Evolutionary conservation across 1,140 invertebrate species (phyloP).

Genomic region (Dreissena polymorpha): DNA sequence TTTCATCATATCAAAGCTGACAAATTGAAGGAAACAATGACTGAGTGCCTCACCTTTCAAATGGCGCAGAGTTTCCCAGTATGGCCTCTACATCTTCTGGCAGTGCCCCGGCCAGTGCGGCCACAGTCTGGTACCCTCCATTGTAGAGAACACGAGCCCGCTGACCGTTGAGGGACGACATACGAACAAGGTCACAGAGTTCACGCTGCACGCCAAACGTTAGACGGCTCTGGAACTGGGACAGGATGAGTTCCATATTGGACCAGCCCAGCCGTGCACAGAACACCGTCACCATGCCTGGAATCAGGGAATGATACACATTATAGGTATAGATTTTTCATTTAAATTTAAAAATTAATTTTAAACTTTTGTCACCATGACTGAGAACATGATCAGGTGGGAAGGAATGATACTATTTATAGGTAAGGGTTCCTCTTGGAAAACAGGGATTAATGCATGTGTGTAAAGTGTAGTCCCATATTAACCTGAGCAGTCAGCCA

Average conservation of each 20-base stretch:
- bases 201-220: conserved; percentile 97
- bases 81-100: conserved; percentile 86
- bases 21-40: neutral
- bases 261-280: conserved; percentile 96
- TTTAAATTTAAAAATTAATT: too few species aligned
- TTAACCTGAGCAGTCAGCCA: too few species aligned
- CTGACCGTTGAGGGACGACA: conserved; percentile 91
- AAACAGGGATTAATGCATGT: too few species aligned
- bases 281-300: conserved; percentile 95
- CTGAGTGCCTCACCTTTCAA: conserved; percentile 80
- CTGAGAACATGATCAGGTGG: too few species aligned
- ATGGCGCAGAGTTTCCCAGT: conserved; percentile 89
- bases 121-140: conserved; percentile 89
- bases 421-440: too few species aligned
- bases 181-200: conserved; percentile 93
- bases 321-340: too few species aligned
- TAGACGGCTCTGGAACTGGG: conserved; percentile 95
- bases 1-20: too few species aligned
- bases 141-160: conserved; percentile 92
- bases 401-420: too few species aligned
- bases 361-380: too few species aligned
- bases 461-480: too few species aligned
- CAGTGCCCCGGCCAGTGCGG: conserved; percentile 88
- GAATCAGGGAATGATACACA: too few species aligned
- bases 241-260: conserved; percentile 92